Conservation (phyloP, 2,797 vertebrate genomes). For the Halcyon leucocephala region DNA sequence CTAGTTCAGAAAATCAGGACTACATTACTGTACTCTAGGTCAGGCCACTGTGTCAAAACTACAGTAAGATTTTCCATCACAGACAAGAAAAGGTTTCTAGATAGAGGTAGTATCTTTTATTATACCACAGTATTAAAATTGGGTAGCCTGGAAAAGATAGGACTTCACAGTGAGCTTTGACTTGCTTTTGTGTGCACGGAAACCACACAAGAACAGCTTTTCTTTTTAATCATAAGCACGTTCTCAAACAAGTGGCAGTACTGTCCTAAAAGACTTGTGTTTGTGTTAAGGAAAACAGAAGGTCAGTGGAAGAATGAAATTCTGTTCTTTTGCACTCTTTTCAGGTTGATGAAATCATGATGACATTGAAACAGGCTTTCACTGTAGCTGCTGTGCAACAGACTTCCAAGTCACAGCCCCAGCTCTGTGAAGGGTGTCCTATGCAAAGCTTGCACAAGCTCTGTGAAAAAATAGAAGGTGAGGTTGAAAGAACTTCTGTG, state of each 20-base stretch:
- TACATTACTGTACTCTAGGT: background rate
- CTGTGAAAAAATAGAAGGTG: slow-evolving; percentile 96
- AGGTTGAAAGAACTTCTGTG: background rate
- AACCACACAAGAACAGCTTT: background rate
- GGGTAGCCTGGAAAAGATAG: background rate
- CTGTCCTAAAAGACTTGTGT: background rate
- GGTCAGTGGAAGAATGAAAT: background rate
- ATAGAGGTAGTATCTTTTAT: background rate
- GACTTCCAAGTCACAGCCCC: slow-evolving; percentile 83
- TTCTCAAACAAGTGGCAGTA: background rate
- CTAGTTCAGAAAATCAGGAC: background rate
- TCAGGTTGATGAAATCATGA: slow-evolving; percentile 98
- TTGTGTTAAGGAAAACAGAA: background rate
- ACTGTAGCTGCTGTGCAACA: slow-evolving; percentile 91
- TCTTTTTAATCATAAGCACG: background rate
- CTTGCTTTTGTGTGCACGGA: background rate
- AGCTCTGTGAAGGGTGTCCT: slow-evolving; percentile 92
- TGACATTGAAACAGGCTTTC: slow-evolving; percentile 97
- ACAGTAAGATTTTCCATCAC: background rate
- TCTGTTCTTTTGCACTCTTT: background rate
- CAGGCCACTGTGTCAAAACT: background rate
- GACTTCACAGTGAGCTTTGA: background rate
- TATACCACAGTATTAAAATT: background rate
- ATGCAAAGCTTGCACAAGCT: slow-evolving; percentile 92
- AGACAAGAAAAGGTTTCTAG: background rate